Percentiles rank a stretch among this genome's conserved stretches.
Conservation (phyloP, 2,113 vertebrate genomes). For the Vulpes ferrilata region DNA sequence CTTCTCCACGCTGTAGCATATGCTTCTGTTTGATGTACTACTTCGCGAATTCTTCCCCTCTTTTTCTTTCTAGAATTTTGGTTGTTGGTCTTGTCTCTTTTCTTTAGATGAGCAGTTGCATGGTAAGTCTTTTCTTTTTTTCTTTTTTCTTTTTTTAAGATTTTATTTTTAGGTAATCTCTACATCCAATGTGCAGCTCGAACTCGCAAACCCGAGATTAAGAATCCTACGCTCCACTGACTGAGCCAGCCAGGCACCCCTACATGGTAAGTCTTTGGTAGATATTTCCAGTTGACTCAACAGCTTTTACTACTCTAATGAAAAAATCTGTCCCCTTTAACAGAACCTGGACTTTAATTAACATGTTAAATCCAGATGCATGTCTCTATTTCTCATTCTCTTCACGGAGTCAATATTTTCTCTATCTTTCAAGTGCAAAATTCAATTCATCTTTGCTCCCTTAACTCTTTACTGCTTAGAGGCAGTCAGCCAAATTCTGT, state of each 20-base stretch:
- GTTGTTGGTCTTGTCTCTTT: not conserved
- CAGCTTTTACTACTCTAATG: not conserved
- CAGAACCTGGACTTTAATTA: not conserved
- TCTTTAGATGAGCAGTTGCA: not conserved
- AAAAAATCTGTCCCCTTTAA: not conserved
- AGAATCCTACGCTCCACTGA: not conserved
- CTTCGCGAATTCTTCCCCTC: not conserved
- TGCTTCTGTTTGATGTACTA: not conserved
- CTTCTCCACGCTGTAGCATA: not conserved
- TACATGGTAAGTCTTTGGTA: not conserved
- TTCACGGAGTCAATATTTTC: not conserved
- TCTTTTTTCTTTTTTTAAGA: not conserved
- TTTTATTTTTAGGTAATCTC: not conserved
- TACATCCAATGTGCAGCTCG: not conserved
- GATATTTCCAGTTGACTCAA: not conserved
- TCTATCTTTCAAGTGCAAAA: not conserved
- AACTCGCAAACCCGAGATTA: not conserved
- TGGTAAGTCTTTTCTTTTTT: not conserved
- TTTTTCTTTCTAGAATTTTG: not conserved
- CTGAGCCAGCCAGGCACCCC: not conserved
- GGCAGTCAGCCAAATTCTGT: not conserved
- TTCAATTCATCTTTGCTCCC: not conserved
- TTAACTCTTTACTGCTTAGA: not conserved
- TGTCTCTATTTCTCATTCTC: not conserved
- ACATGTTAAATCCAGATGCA: not conserved